phyloP scores from a whole-genome alignment of 2,888 invertebrate genomes.

The Auanema freiburgensis region DNA sequence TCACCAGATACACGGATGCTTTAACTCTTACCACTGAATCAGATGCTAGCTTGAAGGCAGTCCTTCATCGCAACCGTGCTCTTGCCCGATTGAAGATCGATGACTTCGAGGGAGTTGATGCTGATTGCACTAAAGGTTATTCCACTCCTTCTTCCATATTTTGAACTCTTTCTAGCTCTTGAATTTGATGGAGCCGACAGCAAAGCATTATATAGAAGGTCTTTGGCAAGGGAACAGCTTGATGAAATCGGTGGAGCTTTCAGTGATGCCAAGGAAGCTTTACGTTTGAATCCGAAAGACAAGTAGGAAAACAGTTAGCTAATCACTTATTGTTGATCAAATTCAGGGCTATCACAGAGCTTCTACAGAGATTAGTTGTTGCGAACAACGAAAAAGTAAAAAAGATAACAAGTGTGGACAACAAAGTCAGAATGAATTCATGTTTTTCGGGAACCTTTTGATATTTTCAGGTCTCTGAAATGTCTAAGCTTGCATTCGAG shows the following conservation, averaged over 20 bases:
- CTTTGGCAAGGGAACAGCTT: conserved; percentile 83
- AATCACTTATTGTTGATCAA: not conserved
- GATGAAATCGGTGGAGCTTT: conserved; percentile 88
- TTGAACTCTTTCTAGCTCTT: conserved; percentile 71
- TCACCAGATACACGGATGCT: conserved; percentile 54
- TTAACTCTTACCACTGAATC: conserved; percentile 50
- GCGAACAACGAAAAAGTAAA: conserved; percentile 40
- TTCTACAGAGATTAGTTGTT: conserved; percentile 74
- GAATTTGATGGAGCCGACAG: conserved; percentile 83
- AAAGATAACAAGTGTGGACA: conserved; percentile 33
- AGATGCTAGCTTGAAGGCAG: conserved; percentile 73
- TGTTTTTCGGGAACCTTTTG: conserved; percentile 1
- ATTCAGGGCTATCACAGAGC: conserved; percentile 77
- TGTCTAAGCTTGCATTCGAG: conserved; percentile 62
- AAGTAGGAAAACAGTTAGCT: conserved; percentile 28
- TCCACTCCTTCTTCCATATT: not conserved
- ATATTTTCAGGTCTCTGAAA: conserved; percentile 64
- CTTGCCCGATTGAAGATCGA: conserved; percentile 84
- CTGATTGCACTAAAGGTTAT: conserved; percentile 76
- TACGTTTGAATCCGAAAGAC: conserved; percentile 79
- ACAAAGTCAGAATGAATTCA: conserved; percentile 19
- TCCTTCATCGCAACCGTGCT: conserved; percentile 85
- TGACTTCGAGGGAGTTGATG: conserved; percentile 76
- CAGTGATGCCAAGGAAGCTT: conserved; percentile 82
- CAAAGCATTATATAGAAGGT: conserved; percentile 87